phyloP scores from a whole-genome alignment of 1,140 invertebrate species.

The Drosophila subpulchrella region DNA sequence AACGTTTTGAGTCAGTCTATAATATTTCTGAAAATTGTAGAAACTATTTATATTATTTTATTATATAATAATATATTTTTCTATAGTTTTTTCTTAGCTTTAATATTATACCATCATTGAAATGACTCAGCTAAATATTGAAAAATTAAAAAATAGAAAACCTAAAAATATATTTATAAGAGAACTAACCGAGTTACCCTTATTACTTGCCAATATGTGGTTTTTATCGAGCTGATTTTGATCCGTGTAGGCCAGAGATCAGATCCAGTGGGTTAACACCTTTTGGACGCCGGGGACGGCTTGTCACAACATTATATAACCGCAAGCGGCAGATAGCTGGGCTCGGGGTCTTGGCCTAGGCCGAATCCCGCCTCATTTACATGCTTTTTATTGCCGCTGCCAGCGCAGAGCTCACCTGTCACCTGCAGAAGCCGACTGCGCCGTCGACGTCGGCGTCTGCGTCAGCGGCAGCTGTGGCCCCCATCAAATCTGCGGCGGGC shows the following conservation, averaged over 20 bases:
- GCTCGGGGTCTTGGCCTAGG: slow-evolving; percentile 37
- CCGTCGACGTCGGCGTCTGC: neutral
- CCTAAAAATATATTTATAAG: too few species aligned
- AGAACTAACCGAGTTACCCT: too few species aligned
- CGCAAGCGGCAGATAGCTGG: slow-evolving; percentile 32
- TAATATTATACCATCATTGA: too few species aligned
- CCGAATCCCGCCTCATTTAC: slow-evolving; percentile 57
- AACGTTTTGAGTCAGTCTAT: too few species aligned
- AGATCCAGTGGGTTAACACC: slow-evolving; percentile 38
- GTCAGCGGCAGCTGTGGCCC: slow-evolving; percentile 31
- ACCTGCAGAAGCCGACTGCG: slow-evolving; percentile 48
- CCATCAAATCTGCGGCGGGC: slow-evolving; percentile 57
- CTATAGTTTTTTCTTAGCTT: too few species aligned
- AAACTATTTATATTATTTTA: too few species aligned
- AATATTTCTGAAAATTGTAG: too few species aligned
- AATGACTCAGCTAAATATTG: too few species aligned
- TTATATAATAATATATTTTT: too few species aligned
- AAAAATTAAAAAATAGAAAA: too few species aligned
- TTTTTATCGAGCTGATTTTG: neutral
- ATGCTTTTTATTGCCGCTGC: slow-evolving; percentile 66
- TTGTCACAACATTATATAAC: slow-evolving; percentile 58
- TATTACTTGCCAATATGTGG: too few species aligned
- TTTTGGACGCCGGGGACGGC: slow-evolving; percentile 12
- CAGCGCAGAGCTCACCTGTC: slow-evolving; percentile 52
- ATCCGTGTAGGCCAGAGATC: neutral